Evolutionary conservation across 1,140 invertebrate genomes (phyloP), one percentile per base, ranked within the genome.

Genomic region (Panagrolaimus sp.): DNA sequence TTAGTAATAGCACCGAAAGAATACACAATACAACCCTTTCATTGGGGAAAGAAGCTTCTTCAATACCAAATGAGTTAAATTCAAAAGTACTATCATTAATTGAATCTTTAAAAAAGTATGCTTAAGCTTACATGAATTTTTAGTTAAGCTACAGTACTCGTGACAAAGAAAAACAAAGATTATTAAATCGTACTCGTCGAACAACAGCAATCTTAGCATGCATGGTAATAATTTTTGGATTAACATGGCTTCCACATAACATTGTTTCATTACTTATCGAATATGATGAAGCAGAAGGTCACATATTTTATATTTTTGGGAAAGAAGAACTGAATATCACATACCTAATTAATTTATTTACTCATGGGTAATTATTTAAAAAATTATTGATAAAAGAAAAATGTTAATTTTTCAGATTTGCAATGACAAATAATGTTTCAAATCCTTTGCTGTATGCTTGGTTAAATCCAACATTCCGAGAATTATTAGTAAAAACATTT

Each of bases 401-500:
- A 1, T 9, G 13, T 51, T 13, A 38, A n/a, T n/a, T n/a, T n/a
- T n/a, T n/a, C 53, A 75, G 74, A 9, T 88, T 96, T 69, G 94
- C 93, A 43, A 96, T 96, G 87, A 91, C 91, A 88, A 93, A 91
- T 5, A 92, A 91, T 0, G 93, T 92, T 82, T 94, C 94, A 84
- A 96, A 96, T 82, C 92, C 92, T 0, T 89, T 97, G 73, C 87
- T 97, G 5, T 98, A 97, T 85, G 93, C 93, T 57, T 98, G 93
- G 91, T 88, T 97, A 83, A 98, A 98, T 84, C 94, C 97, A 70
- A 96, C 96, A 85, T 98, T 97, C 84, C 88, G 92, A 27, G 70
- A 73, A 44, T 53, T 73, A 16, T 76, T 76, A 38, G n/a, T 78
- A 9, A 53, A 73, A 61, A 62, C 63, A 43, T 69, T 70, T 23